Evolutionary conservation across 2,888 invertebrate genomes (phyloP).

Genomic region (Crepidodera aurea): DNA sequence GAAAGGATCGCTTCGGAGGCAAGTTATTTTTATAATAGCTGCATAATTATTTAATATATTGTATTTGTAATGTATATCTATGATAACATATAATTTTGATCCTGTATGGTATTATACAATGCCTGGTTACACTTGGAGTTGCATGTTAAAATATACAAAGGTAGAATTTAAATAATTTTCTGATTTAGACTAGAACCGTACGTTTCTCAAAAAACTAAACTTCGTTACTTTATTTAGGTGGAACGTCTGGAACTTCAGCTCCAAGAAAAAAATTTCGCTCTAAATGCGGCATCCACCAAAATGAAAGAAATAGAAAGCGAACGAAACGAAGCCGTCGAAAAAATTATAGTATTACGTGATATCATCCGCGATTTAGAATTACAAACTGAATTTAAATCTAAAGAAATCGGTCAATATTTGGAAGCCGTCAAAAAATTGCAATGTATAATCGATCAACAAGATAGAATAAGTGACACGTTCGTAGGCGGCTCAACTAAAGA

Average conservation of each 20-base stretch:
- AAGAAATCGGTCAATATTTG: slow-evolving; percentile 66
- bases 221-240: no score
- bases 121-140: no score
- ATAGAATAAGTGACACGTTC: slow-evolving; percentile 22
- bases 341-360: slow-evolving; percentile 76
- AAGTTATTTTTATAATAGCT: slow-evolving; percentile 44
- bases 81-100: no score
- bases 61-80: no score
- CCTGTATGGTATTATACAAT: no score
- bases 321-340: slow-evolving; percentile 77
- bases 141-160: no score
- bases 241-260: slow-evolving; percentile 81
- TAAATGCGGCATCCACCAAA: slow-evolving; percentile 69
- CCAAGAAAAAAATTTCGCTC: slow-evolving; percentile 71
- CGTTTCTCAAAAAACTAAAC: no score
- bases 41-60: no score
- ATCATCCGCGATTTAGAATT: slow-evolving; percentile 80
- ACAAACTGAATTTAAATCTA: slow-evolving; percentile 74
- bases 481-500: slow-evolving; percentile 61
- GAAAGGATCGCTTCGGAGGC: slow-evolving; percentile 77
- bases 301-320: slow-evolving; percentile 75
- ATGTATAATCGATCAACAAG: slow-evolving; percentile 57
- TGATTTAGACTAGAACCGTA: no score
- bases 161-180: no score
- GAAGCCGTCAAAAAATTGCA: slow-evolving; percentile 66